Evolutionary conservation across 2,888 invertebrate genomes (phyloP).

Genomic region (Drosophila antonietae): DNA sequence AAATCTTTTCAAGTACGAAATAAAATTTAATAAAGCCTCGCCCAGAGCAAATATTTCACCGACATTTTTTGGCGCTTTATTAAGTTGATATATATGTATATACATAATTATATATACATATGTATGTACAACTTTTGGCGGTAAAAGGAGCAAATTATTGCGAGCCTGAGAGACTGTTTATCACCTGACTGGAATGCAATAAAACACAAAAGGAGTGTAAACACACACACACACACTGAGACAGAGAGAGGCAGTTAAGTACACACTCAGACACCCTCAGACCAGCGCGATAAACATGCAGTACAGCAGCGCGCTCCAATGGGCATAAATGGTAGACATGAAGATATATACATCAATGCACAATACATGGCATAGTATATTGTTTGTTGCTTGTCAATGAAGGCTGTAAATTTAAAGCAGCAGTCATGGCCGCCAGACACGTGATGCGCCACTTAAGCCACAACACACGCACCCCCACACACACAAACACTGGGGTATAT

Average conservation of each 20-base stretch:
- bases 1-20: not conserved
- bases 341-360: slow-evolving; percentile 7
- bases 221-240: not conserved
- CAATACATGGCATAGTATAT: slow-evolving; percentile 11
- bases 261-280: slow-evolving; percentile 7
- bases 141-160: not conserved
- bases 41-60: not conserved
- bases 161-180: not conserved
- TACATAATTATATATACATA: not conserved
- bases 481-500: not conserved
- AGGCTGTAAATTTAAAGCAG: slow-evolving; percentile 46
- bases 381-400: slow-evolving; percentile 11
- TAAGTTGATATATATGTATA: not conserved
- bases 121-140: not conserved
- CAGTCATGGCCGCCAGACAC: slow-evolving; percentile 45
- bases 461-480: slow-evolving; percentile 12
- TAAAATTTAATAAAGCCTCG: not conserved
- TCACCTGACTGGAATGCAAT: slow-evolving; percentile 20
- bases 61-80: not conserved
- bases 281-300: too few species aligned
- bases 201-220: slow-evolving; percentile 6
- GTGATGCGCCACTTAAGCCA: slow-evolving; percentile 53
- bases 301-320: not conserved
- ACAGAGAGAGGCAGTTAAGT: not conserved
- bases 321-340: slow-evolving; percentile 22